Percentiles rank a stretch among this genome's conserved stretches.
Conservation (phyloP, 2,888 invertebrate species). For the Luffia ferchaultella region DNA sequence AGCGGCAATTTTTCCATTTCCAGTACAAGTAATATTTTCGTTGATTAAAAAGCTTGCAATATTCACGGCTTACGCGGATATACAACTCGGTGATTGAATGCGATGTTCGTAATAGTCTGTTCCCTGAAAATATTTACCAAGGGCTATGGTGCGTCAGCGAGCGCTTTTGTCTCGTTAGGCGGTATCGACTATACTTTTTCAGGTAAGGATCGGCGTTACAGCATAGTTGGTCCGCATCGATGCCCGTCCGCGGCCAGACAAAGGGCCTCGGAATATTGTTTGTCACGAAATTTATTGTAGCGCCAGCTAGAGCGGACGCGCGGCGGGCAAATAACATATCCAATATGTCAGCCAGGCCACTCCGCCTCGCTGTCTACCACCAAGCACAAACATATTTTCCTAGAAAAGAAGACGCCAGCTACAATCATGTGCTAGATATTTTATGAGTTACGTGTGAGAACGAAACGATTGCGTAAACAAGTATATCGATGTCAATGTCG, state of each 20-base stretch:
- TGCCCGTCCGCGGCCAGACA: slow-evolving; percentile 42
- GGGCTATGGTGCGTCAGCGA: too few species aligned
- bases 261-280: slow-evolving; percentile 55
- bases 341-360: slow-evolving; percentile 37
- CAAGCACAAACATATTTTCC: slow-evolving; percentile 41
- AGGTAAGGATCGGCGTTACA: slow-evolving; percentile 8
- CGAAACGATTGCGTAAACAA: not conserved
- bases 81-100: too few species aligned
- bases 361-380: slow-evolving; percentile 15
- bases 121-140: too few species aligned
- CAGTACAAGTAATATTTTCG: too few species aligned
- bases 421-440: not conserved
- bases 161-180: too few species aligned
- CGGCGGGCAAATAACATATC: slow-evolving; percentile 23
- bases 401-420: not conserved
- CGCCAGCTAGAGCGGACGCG: slow-evolving; percentile 29
- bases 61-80: too few species aligned
- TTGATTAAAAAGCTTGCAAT: too few species aligned
- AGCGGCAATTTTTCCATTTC: too few species aligned
- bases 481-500: not conserved
- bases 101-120: too few species aligned
- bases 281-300: slow-evolving; percentile 61
- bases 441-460: not conserved
- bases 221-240: slow-evolving; percentile 41
- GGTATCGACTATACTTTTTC: too few species aligned